These are phyloP conservation scores for Ochotona princeps DNA, from an alignment of 2,113 vertebrate genomes.

Conservation along the genomic window DNA sequence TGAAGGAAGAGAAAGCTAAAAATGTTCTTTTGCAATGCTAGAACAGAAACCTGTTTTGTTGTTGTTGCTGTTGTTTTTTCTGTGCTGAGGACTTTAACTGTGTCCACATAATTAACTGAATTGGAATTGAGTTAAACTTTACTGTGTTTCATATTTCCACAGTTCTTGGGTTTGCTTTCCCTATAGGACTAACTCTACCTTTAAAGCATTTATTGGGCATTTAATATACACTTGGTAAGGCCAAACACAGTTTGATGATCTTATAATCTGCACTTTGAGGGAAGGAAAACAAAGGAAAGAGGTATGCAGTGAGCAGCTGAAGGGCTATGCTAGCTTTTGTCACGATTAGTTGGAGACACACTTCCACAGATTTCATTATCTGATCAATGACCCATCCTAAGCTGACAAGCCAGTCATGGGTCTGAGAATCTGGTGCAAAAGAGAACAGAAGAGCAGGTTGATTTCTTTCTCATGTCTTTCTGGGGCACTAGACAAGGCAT, in stretches of 20 bases:
- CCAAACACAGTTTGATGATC: neutral
- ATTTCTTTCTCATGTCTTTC: neutral
- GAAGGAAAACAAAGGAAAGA: neutral
- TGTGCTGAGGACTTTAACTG: neutral
- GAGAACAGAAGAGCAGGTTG: fast-evolving
- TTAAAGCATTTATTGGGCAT: neutral
- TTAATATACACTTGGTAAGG: neutral
- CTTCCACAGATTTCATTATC: neutral
- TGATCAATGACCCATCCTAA: neutral
- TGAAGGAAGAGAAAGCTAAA: no score
- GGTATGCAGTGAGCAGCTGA: neutral
- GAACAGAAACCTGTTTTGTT: neutral
- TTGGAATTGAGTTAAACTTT: neutral
- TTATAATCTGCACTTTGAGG: neutral
- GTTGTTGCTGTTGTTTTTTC: neutral
- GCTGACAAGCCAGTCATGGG: neutral
- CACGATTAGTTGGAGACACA: neutral
- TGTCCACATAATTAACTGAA: neutral
- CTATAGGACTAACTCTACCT: neutral
- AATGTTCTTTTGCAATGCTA: neutral
- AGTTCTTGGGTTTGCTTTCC: neutral
- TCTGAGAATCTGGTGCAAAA: neutral
- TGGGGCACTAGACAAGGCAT: neutral
- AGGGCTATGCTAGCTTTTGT: neutral
- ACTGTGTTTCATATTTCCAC: neutral